Evolutionary conservation across 1,140 invertebrate species (phyloP), one percentile per base, ranked within the genome.

Genomic region (Papilio xuthus): DNA sequence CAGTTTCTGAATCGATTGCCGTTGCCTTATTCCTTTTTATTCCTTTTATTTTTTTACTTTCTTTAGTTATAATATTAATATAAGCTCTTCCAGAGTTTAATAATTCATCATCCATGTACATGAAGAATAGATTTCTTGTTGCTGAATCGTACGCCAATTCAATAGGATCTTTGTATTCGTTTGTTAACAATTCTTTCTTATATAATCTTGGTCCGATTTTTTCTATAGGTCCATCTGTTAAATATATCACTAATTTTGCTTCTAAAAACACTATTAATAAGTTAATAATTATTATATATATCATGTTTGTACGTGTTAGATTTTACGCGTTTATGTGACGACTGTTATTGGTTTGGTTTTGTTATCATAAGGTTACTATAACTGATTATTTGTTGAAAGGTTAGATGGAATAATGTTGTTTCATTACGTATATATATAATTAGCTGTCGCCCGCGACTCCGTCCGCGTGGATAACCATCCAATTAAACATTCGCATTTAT

Each of bases 61-160:
- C 78, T 83, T 89, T 93, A 3, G 91, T 93, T 26, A 91, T 81
- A 0, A 92, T 77, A 80, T 94, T 94, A 4, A 94, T 81, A 28
- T 79, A 86, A 26, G 91, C 92, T 74, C 92, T 81, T 76, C 91
- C 91, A 10, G 92, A 92, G 74, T 93, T 92, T 71, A 93, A 89
- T 79, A 93, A 78, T 13, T 63, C 32, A 42, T 90, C 89, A 63
- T 93, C 92, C 92, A 93, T 93, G 82, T 92, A 91, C 89, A 92
- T 92, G 79, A 93, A 93, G 71, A 84, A 93, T 15, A 93, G 80
- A 63, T 90, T 92, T 85, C 90, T 86, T 32, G 84, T 91, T 10
- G 87, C 82, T 0, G 91, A 92, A 77, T 93, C 92, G 79, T 93
- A 93, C 0, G 87, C 86, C 42, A 93, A 67, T 73, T 93, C 92